Conservation (phyloP, 1,140 invertebrate species). For the Bombus impatiens region DNA sequence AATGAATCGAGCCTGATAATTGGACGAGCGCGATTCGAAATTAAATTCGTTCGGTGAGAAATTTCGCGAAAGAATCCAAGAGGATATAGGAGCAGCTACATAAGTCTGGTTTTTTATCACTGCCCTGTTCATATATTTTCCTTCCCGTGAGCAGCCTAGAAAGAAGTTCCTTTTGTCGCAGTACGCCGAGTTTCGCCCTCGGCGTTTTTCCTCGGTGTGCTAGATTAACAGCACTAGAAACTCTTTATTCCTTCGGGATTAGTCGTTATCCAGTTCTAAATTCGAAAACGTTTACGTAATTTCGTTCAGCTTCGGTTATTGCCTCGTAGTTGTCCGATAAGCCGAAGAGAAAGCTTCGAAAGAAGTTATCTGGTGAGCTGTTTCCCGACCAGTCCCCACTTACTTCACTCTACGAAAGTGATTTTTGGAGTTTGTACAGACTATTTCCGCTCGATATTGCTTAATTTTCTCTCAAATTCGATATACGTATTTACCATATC, state of each 20-base stretch:
- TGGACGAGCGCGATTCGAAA: neutral
- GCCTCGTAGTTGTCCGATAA: neutral
- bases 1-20: neutral
- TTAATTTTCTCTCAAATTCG: too few relatives aligned
- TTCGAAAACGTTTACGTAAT: slow-evolving; percentile 10
- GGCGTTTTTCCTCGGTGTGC: neutral
- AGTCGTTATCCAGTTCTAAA: neutral
- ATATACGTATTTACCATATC: too few relatives aligned
- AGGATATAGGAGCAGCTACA: neutral
- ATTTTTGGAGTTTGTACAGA: neutral
- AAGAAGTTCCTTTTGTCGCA: neutral
- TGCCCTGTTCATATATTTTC: neutral
- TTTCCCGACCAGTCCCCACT: neutral
- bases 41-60: neutral
- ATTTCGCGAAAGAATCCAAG: neutral
- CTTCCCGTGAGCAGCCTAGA: neutral
- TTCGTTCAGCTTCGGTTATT: neutral
- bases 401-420: neutral
- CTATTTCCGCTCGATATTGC: neutral
- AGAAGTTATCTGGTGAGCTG: neutral
- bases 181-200: neutral
- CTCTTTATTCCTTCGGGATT: slow-evolving; percentile 1
- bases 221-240: neutral
- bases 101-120: neutral
- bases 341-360: slow-evolving; percentile 1